Percentiles rank a stretch among this genome's conserved stretches.
phyloP scores from a whole-genome alignment of 2,113 vertebrate genomes.

The Stomatorhinus ivindoensis region DNA sequence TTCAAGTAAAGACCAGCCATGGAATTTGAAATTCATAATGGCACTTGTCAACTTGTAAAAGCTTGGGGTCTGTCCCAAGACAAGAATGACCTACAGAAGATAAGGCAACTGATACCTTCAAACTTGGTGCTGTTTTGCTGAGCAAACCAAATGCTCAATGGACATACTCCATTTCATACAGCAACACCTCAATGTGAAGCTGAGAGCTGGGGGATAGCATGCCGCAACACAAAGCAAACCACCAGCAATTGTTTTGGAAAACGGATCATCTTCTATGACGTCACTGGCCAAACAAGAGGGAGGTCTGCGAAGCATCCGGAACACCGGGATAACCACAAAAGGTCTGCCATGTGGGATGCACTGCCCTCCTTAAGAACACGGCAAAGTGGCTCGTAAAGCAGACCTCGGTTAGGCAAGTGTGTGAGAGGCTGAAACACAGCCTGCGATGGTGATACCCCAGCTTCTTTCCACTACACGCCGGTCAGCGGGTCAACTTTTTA shows the following conservation, averaged over 20 bases:
- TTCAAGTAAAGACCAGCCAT: neutral
- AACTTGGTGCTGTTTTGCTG: neutral
- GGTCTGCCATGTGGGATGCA: neutral
- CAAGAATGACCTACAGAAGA: neutral
- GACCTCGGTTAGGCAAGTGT: neutral
- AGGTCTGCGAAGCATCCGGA: neutral
- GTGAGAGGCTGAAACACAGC: neutral
- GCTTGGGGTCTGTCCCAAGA: neutral
- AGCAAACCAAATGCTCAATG: neutral
- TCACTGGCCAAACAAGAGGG: neutral
- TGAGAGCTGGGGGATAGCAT: neutral
- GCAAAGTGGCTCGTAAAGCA: neutral
- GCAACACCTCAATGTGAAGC: neutral
- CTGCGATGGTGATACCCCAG: neutral
- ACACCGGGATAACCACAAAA: neutral
- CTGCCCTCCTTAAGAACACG: neutral
- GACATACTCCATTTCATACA: neutral
- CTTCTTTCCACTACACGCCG: neutral
- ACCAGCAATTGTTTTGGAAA: neutral
- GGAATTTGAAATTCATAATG: neutral
- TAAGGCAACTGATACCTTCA: neutral
- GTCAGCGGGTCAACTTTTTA: neutral
- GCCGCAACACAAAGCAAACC: neutral
- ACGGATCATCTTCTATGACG: neutral
- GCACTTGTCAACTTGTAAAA: neutral